These are phyloP conservation scores for Lepisosteus oculatus DNA, from an alignment of 2,113 vertebrate species.

Conservation along the genomic window DNA sequence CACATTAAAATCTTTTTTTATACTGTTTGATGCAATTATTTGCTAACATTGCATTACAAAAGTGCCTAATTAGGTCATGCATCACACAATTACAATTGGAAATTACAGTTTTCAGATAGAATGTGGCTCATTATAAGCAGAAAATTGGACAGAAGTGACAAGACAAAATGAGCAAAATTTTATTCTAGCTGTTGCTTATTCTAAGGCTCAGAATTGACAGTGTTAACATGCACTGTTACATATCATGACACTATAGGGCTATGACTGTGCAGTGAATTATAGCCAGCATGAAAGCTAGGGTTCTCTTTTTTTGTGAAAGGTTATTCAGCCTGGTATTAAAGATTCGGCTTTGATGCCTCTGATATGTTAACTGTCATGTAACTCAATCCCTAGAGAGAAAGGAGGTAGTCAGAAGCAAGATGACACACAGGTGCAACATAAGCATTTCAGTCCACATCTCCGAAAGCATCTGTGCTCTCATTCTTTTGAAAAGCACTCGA, in stretches of 20 bases:
- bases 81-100: background rate
- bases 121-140: slow-evolving; percentile 15
- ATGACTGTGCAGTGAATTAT: background rate
- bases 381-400: slow-evolving; percentile 12
- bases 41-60: slow-evolving; percentile 3
- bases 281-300: background rate
- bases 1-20: background rate
- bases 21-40: background rate
- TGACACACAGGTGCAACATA: background rate
- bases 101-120: background rate
- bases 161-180: background rate
- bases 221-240: background rate
- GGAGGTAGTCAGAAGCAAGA: slow-evolving; percentile 12
- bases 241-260: background rate
- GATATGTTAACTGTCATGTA: slow-evolving; percentile 13
- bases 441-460: slow-evolving; percentile 2
- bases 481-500: background rate
- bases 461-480: slow-evolving; percentile 11
- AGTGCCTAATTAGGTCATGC: slow-evolving; percentile 17
- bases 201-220: too few species aligned
- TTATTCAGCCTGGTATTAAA: background rate
- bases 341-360: slow-evolving; percentile 8
- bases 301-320: background rate
- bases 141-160: slow-evolving; percentile 19
- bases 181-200: background rate